A percentile compares a stretch with the other conserved stretches of the same genome.
Conservation (phyloP, 2,797 vertebrate species). For the Myripristis murdjan region DNA sequence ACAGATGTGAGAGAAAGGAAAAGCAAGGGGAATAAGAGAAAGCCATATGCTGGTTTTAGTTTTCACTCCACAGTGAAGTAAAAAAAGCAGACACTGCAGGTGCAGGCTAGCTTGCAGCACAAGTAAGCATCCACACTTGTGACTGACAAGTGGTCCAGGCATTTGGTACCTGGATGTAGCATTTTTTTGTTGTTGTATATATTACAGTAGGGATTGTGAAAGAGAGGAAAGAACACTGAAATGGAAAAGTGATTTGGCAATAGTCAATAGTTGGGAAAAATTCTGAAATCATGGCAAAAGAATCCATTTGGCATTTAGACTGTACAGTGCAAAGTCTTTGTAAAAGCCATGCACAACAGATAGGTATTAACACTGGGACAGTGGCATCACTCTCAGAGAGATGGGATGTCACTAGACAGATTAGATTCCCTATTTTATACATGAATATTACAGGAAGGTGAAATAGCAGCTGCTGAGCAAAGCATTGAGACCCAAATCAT, state of each 20-base stretch:
- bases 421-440: too few relatives aligned
- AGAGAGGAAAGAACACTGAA: too few relatives aligned
- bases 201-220: too few relatives aligned
- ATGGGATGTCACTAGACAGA: neutral
- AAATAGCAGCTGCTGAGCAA: too few relatives aligned
- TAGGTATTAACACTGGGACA: slow-evolving; percentile 33
- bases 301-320: slow-evolving; percentile 40
- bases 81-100: neutral
- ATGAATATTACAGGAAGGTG: too few relatives aligned
- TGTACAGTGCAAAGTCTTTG: slow-evolving; percentile 41
- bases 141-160: too few relatives aligned
- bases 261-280: neutral
- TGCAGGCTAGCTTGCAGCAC: too few relatives aligned
- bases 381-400: slow-evolving; percentile 46
- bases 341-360: slow-evolving; percentile 35
- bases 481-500: too few relatives aligned
- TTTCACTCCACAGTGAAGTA: neutral
- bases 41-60: neutral
- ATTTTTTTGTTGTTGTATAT: too few relatives aligned
- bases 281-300: neutral
- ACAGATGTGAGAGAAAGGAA: neutral
- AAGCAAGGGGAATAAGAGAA: neutral
- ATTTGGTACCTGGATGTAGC: too few relatives aligned
- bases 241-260: too few relatives aligned
- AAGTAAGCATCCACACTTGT: too few relatives aligned